These are phyloP conservation scores for Phorcus lineatus DNA, from an alignment of 2,888 invertebrate species.

Conservation along the genomic window DNA sequence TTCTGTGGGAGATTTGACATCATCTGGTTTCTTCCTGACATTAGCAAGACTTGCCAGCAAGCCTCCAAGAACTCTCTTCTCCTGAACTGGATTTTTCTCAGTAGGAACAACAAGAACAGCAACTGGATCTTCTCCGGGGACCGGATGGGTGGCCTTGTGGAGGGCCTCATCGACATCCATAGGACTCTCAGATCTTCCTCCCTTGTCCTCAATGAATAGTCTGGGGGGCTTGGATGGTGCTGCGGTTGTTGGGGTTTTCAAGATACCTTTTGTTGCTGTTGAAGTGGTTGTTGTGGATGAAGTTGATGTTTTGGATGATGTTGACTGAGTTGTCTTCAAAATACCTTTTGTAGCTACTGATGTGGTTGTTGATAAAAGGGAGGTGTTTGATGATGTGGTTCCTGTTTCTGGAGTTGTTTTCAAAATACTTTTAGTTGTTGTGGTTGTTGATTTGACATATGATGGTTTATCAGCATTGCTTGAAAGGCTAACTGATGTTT, in stretches of 20 bases:
- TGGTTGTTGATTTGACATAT: neutral
- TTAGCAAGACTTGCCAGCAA: constrained; percentile 57
- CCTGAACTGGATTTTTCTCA: constrained; percentile 24
- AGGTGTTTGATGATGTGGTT: neutral
- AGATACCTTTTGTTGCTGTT: neutral
- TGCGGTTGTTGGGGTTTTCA: neutral
- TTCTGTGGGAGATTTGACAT: neutral
- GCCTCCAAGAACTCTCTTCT: constrained; percentile 53
- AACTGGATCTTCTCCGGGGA: constrained; percentile 38
- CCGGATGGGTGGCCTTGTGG: constrained; percentile 37
- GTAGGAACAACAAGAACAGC: constrained; percentile 40
- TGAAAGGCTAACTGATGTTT: neutral
- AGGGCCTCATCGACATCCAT: constrained; percentile 42
- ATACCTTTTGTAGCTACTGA: neutral
- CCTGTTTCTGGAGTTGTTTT: neutral
- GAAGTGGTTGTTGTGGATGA: neutral
- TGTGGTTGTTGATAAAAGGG: constrained; percentile 18
- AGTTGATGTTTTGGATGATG: neutral
- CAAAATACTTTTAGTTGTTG: constrained; percentile 10
- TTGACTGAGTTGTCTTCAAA: too few species aligned
- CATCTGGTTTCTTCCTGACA: constrained; percentile 40
- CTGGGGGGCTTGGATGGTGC: constrained; percentile 34
- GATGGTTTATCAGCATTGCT: neutral
- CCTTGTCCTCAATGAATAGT: neutral
- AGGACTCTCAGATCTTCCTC: constrained; percentile 34